Evolutionary conservation across 2,113 vertebrate species (phyloP).

Genomic region (Bambusicola thoracicus): DNA sequence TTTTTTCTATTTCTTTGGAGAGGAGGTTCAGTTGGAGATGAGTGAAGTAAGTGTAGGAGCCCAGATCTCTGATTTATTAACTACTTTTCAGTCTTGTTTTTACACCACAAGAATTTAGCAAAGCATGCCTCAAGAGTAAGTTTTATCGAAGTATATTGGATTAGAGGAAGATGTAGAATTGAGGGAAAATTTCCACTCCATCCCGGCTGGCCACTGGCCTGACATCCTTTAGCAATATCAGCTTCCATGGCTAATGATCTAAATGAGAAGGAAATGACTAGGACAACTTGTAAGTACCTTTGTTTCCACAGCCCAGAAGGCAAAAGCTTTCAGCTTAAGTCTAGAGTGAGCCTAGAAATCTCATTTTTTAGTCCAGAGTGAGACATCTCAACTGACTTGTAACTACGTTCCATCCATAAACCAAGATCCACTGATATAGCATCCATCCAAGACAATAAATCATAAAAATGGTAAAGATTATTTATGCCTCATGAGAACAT

Average conservation of each 20-base stretch:
- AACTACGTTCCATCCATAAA: neutral
- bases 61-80: conserved; percentile 43
- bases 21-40: neutral
- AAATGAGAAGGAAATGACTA: neutral
- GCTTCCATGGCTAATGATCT: neutral
- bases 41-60: neutral
- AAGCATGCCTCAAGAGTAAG: conserved; percentile 37
- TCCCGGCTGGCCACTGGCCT: neutral
- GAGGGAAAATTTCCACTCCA: conserved; percentile 40
- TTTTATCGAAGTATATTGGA: neutral
- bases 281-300: neutral
- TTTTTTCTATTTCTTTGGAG: conserved; percentile 4
- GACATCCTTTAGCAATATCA: neutral
- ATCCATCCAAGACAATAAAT: neutral
- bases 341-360: conserved; percentile 46
- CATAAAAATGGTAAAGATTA: neutral
- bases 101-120: conserved; percentile 52
- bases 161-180: neutral
- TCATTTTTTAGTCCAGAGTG: conserved; percentile 11
- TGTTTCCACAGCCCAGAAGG: neutral
- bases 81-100: neutral
- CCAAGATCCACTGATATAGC: neutral
- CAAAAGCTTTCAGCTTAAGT: neutral
- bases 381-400: conserved; percentile 22
- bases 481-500: neutral